Conservation (phyloP, 2,888 invertebrate genomes). For the Troides aeacus region DNA sequence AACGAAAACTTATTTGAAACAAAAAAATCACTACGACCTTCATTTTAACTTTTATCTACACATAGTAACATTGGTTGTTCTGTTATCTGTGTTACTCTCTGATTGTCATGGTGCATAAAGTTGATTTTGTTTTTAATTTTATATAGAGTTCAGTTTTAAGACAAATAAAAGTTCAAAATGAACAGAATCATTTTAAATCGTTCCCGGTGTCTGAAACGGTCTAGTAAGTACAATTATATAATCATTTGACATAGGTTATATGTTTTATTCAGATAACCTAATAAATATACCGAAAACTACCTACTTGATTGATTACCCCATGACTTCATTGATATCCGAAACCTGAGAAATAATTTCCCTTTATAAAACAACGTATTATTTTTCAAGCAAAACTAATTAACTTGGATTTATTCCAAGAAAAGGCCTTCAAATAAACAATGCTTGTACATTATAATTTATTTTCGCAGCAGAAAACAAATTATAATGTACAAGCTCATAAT, state of each 20-base stretch:
- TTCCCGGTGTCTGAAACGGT: slow-evolving; percentile 65
- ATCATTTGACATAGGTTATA: slow-evolving; percentile 32
- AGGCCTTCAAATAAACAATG: slow-evolving; percentile 5
- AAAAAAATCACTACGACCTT: no score
- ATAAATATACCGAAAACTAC: slow-evolving; percentile 35
- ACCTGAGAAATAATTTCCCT: slow-evolving; percentile 12
- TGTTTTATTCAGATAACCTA: slow-evolving; percentile 53
- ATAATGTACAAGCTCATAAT: no score
- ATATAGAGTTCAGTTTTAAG: slow-evolving; percentile 42
- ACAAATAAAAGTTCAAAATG: slow-evolving; percentile 51
- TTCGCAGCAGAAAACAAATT: background rate
- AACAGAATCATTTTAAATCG: slow-evolving; percentile 66
- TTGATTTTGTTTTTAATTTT: slow-evolving; percentile 75
- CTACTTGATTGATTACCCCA: slow-evolving; percentile 56
- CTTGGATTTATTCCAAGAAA: background rate
- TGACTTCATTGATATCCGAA: slow-evolving; percentile 39
- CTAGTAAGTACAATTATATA: slow-evolving; percentile 56
- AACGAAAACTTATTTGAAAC: no score
- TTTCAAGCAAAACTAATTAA: slow-evolving; percentile 1
- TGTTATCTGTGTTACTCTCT: slow-evolving; percentile 34
- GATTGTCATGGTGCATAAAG: slow-evolving; percentile 71
- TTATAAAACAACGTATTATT: slow-evolving; percentile 6
- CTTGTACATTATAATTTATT: background rate
- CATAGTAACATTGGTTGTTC: background rate
- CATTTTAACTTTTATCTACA: background rate